Evolutionary conservation across 2,797 vertebrate genomes (phyloP).

Genomic region (Clarias fuscus): DNA sequence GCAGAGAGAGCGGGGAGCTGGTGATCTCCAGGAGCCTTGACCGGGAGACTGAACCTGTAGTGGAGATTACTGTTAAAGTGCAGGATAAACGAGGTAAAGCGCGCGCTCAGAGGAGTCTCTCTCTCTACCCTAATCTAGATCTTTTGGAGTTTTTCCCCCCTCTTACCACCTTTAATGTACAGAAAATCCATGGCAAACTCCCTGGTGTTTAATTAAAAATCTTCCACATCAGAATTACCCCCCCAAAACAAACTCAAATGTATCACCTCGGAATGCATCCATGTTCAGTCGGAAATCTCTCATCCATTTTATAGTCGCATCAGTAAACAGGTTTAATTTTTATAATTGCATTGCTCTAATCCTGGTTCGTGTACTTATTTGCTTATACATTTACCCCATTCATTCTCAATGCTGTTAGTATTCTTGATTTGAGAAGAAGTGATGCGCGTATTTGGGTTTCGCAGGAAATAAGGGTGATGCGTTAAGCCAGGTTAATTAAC

Average conservation of each 20-base stretch:
- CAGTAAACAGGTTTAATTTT: neutral
- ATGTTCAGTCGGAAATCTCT: neutral
- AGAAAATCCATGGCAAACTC: neutral
- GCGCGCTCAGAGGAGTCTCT: neutral
- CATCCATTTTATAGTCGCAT: neutral
- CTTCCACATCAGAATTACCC: neutral
- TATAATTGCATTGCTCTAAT: neutral
- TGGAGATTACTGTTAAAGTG: constrained; percentile 77
- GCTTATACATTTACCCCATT: neutral
- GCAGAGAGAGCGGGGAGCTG: constrained; percentile 79
- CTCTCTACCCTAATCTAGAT: neutral
- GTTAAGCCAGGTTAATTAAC: constrained; percentile 16
- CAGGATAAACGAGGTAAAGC: constrained; percentile 79
- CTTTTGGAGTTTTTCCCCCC: neutral
- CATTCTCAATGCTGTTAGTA: neutral
- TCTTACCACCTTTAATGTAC: neutral
- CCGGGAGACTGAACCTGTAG: constrained; percentile 77
- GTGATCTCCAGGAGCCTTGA: constrained; percentile 78
- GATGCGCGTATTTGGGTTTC: neutral
- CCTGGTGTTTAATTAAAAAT: neutral
- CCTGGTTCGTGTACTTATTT: neutral
- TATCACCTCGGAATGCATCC: neutral
- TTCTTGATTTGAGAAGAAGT: neutral
- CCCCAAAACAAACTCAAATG: neutral
- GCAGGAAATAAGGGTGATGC: neutral